Percentiles rank a stretch among this genome's conserved stretches.
phyloP scores from a whole-genome alignment of 2,797 vertebrate species.

The Paguma larvata region DNA sequence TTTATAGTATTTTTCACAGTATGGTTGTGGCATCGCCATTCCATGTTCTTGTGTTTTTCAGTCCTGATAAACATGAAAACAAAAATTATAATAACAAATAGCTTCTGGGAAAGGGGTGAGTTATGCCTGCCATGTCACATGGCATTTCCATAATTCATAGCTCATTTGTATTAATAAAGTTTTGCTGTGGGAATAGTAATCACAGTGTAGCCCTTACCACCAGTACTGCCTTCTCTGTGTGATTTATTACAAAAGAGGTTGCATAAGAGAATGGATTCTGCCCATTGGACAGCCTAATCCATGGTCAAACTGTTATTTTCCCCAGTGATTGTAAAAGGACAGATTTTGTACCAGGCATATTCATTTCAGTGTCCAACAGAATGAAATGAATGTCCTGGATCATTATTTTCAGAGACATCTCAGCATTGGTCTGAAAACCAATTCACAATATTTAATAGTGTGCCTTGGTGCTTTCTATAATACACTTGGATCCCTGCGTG shows the following conservation, averaged over 20 bases:
- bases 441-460: constrained; percentile 20
- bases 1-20: constrained; percentile 38
- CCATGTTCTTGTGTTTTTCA: not conserved
- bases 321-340: not conserved
- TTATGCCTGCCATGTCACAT: not conserved
- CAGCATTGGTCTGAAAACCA: constrained; percentile 50
- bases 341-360: constrained; percentile 5
- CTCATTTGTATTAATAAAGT: constrained; percentile 1
- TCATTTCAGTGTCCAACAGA: constrained; percentile 36
- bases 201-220: not conserved
- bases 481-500: not conserved
- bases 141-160: not conserved
- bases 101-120: not conserved
- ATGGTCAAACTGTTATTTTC: not conserved
- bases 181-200: constrained; percentile 12
- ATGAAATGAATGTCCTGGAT: not conserved
- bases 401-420: constrained; percentile 42
- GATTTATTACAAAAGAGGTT: constrained; percentile 6
- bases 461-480: not conserved
- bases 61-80: constrained; percentile 14
- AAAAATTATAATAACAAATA: not conserved
- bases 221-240: not conserved
- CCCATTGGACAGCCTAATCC: not conserved
- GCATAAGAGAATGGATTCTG: not conserved
- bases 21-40: not conserved